phyloP scores from a whole-genome alignment of 2,888 invertebrate genomes.

The Salpingus planirostris region DNA sequence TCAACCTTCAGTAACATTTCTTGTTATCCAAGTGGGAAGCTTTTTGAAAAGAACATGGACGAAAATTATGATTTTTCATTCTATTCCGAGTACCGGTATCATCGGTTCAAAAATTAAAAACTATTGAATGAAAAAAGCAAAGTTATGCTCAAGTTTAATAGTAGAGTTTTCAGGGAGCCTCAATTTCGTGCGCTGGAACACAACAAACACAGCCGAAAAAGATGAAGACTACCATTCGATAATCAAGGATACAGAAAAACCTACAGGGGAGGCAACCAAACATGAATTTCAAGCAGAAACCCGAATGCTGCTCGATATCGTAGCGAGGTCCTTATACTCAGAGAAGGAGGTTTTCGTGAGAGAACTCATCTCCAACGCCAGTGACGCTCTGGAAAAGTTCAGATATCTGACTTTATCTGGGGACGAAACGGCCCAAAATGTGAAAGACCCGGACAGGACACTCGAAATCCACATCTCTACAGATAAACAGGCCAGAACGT shows the following conservation, averaged over 20 bases:
- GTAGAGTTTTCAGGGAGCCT: neutral
- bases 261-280: conserved; percentile 50
- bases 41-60: too few relatives aligned
- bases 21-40: too few relatives aligned
- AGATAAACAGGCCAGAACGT: conserved; percentile 74
- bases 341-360: conserved; percentile 97
- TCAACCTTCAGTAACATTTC: too few relatives aligned
- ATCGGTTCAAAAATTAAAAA: too few relatives aligned
- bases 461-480: conserved; percentile 84
- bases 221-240: conserved; percentile 49
- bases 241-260: conserved; percentile 53
- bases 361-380: conserved; percentile 93
- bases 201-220: conserved; percentile 31
- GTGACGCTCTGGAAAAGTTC: conserved; percentile 94
- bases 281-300: conserved; percentile 97
- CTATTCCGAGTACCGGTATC: too few relatives aligned
- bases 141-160: too few relatives aligned
- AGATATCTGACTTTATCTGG: conserved; percentile 62
- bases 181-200: neutral
- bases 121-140: too few relatives aligned
- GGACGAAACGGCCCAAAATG: conserved; percentile 41
- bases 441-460: conserved; percentile 53
- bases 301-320: conserved; percentile 89
- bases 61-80: too few relatives aligned
- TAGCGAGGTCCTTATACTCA: conserved; percentile 93